These are phyloP conservation scores for Pseudocheirus occidentalis DNA, from an alignment of 2,797 vertebrate species.

Conservation along the genomic window DNA sequence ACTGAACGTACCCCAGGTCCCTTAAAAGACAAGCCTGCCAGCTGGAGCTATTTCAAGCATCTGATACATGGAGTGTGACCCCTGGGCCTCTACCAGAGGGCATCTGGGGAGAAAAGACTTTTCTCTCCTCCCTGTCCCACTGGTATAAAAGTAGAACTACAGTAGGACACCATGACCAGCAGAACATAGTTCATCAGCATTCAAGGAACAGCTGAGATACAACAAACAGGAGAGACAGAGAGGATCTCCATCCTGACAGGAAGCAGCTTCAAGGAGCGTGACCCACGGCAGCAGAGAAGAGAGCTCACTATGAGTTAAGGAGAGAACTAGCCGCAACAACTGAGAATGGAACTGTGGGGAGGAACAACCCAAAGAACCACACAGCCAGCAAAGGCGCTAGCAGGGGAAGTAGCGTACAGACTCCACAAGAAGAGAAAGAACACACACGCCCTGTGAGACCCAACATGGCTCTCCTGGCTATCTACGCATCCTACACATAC, in stretches of 20 bases:
- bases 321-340: not conserved
- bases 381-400: not conserved
- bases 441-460: not conserved
- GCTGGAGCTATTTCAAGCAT: not conserved
- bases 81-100: not conserved
- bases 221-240: not conserved
- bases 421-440: not conserved
- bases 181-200: not conserved
- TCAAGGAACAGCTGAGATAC: not conserved
- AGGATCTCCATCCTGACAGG: not conserved
- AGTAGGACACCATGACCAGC: not conserved
- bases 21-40: not conserved
- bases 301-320: not conserved
- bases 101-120: not conserved
- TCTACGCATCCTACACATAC: not conserved
- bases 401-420: not conserved
- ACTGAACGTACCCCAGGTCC: not conserved
- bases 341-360: not conserved
- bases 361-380: not conserved
- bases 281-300: not conserved
- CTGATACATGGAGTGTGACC: not conserved
- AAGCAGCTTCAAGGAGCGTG: not conserved
- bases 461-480: not conserved
- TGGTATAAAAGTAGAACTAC: not conserved
- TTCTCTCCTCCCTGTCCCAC: not conserved